Evolutionary conservation across 1,140 invertebrate genomes (phyloP).

Genomic region (Neuroterus valhalla): DNA sequence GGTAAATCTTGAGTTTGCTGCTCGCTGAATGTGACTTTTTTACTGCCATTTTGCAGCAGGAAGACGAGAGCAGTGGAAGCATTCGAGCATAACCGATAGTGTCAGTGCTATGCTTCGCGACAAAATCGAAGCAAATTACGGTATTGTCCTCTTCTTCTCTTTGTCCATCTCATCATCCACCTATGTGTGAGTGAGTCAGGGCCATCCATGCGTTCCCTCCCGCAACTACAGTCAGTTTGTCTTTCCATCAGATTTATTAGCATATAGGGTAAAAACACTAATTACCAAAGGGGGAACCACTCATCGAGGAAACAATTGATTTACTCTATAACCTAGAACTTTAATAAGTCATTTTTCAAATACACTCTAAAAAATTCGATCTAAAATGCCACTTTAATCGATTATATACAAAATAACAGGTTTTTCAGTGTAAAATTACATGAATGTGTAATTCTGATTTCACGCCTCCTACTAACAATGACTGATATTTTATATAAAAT

Average conservation of each 20-base stretch:
- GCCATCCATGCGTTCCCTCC: constrained; percentile 44
- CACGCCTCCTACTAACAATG: too few species aligned
- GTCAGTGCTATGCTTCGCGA: constrained; percentile 7
- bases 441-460: too few species aligned
- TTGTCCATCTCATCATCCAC: neutral
- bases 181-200: constrained; percentile 27
- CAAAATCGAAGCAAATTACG: constrained; percentile 40
- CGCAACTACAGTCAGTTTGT: constrained; percentile 14
- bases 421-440: too few species aligned
- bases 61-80: constrained; percentile 6
- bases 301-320: too few species aligned
- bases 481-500: too few species aligned
- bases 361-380: too few species aligned
- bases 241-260: neutral
- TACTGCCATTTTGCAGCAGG: neutral
- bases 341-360: too few species aligned
- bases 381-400: too few species aligned
- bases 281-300: too few species aligned
- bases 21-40: neutral
- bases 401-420: too few species aligned
- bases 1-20: neutral
- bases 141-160: constrained; percentile 45
- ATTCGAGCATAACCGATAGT: constrained; percentile 17
- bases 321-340: too few species aligned
- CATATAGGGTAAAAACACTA: too few species aligned